These are phyloP conservation scores for Geodia barretti DNA, from an alignment of 37 sponge, comb jelly and placozoan genomes.

Conservation along the genomic window DNA sequence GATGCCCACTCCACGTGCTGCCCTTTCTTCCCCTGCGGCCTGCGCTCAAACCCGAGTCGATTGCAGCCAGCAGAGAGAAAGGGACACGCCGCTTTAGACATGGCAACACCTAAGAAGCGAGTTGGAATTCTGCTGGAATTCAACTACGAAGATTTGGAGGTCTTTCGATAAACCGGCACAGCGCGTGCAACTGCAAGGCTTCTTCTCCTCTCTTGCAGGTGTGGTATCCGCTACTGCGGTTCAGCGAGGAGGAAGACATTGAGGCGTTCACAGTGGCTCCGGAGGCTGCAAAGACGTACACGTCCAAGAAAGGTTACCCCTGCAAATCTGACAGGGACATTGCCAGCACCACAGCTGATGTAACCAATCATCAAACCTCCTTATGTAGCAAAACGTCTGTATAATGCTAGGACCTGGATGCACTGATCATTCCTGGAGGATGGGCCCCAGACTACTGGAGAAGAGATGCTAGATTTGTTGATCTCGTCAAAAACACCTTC, in stretches of 20 bases:
- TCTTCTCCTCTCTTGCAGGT: constrained; percentile 16
- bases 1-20: too few relatives aligned
- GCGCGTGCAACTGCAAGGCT: too few relatives aligned
- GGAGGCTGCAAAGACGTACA: constrained; percentile 64
- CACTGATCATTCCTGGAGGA: constrained; percentile 75
- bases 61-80: too few relatives aligned
- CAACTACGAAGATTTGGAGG: constrained; percentile 77
- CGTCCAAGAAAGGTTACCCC: constrained; percentile 78
- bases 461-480: constrained; percentile 65
- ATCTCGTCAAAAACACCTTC: constrained; percentile 31
- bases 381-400: too few relatives aligned
- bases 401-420: constrained; percentile 62
- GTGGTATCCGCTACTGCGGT: constrained; percentile 77
- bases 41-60: too few relatives aligned
- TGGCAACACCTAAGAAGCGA: too few relatives aligned
- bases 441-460: constrained; percentile 81
- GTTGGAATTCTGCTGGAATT: constrained; percentile 67
- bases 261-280: constrained; percentile 67
- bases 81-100: too few relatives aligned
- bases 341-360: constrained; percentile 49
- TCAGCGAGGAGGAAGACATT: constrained; percentile 78
- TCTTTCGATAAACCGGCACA: background rate
- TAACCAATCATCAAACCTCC: too few relatives aligned
- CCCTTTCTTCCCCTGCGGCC: too few relatives aligned
- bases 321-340: constrained; percentile 55